Base-by-base conservation (phyloP, 2,113 vertebrate species). In the Stigmatopora argus region DNA sequence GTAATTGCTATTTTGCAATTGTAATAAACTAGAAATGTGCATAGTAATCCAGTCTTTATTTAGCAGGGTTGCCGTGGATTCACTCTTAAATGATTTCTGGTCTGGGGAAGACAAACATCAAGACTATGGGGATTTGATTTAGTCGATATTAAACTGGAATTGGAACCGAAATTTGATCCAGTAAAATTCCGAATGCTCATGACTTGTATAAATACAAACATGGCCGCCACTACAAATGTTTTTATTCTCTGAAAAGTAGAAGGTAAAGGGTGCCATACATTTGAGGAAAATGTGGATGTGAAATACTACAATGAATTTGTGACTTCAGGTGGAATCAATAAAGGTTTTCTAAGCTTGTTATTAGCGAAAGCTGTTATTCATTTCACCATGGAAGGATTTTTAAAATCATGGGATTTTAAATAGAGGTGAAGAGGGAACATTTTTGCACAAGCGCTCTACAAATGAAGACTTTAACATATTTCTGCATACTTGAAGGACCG, bases 291-390 rank as follows among this genome's bases (percentile, higher is more conserved):
- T 67, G 70, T 58, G 47, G 12, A 80, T 82, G 78, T 85, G 78
- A 79, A 85, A 71, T 70, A 72, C 79, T 70, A 72, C 79, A 78
- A 70, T 87, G 81, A 70, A 81, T 80, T 72, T 87, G 81, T 70
- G 86, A 73, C 74, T 84, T 85, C 75, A 80, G 80, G 83, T 83
- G 85, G 83, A 76, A 81, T 86, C 77, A 87, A 87, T 89, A 85
- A 82, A 83, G 71, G 60, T 88, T 88, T 88, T 87, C 81, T 88
- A 87, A 88, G 82, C 81, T 87, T 86, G 85, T 83, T 84, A 84
- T 83, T 79, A 74, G 71, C 78, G 80, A 60, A 83, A 84, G 72
- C 49, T 78, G 58, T 83, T 78, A 81, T 31, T 31, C 3, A 31
- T 86, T 86, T 85, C 65, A 79, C 26, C 49, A 26, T 17, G 31